Base-by-base conservation (phyloP, 92 coral and sea anemone species). In the Zoanthus solanderi region DNA sequence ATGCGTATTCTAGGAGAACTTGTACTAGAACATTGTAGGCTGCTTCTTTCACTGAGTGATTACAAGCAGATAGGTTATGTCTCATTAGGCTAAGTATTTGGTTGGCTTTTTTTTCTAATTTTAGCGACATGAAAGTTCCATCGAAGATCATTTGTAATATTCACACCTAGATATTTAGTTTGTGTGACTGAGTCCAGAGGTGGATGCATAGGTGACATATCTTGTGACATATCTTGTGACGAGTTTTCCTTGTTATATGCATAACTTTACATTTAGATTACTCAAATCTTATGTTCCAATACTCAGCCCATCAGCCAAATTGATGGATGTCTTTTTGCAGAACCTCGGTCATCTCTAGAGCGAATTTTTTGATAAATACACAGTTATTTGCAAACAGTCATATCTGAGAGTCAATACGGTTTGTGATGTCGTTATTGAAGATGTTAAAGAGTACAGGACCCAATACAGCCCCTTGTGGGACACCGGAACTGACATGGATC, bases 161-260 rank as follows among this genome's bases (percentile, higher is more conserved):
- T 23, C 23, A 23, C 23, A 23, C 23, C 23, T 23, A 23, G 23
- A 0, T 23, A 23, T 23, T 23, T 23, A 23, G 23, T 23, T 14
- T 71, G 75, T 16, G 46, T 17, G 15, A 71, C 75, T 30, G 8
- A 13, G 0, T 13, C 8, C 47, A 31, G 15, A 13, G 7, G 23
- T 23, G 30, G 47, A 31, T 7, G 75, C 37, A 71, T 7, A 16
- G 75, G 47, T 71, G 47, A 16, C 30, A 30, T 52, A 73, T 29
- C 78, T 73, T 73, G 78, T 73, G 23, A 23, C 23, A 23, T 23
- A 23, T 23, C 23, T 23, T 23, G 23, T 23, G 78, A 11, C 53
- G 37, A 37, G 78, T 42, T 73, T 73, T 73, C 56, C 78, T 42
- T 42, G 78, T 73, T n/a, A 73, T 73, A 44, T 29, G 78, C 78